Base-by-base conservation (phyloP, 2,888 invertebrate species). In the Lasioglossum vierecki region DNA sequence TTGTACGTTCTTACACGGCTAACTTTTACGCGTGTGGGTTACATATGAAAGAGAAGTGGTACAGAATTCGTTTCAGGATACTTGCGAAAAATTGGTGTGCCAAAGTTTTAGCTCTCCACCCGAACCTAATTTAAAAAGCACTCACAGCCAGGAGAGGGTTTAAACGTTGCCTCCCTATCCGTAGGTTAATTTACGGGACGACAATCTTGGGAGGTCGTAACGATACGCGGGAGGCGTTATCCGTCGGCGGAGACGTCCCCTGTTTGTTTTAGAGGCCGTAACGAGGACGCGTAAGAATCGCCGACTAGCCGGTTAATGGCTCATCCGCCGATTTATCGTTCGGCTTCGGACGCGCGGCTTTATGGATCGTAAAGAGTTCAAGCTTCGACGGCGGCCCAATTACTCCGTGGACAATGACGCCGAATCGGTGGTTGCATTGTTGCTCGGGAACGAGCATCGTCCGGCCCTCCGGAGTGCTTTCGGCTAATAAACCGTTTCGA, bases 311-410 rank as follows among this genome's bases (percentile, higher is more conserved):
- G 72, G 87, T 92, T 92, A 91, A 93, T 92, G 91, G 88, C 92
- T 91, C 92, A 91, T 92, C 91, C 87, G 22, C 30, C 90, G 88
- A 93, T 93, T 93, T 93, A 93, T 93, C 91, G 90, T 73, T n/a
- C 80, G 77, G 76, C 70, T 85, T 87, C 57, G 82, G 79, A 81
- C 87, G 90, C 87, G 85, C 82, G 84, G 82, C 87, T 93, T 93
- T 93, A 93, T 93, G 91, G 92, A 91, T 89, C 93, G 89, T 93
- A 93, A 93, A 93, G 89, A 92, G 89, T 86, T 86, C 76, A 90
- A 91, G 88, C 92, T 91, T 92, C 90, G 89, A 88, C 91, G 88
- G 87, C 86, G 76, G 89, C 87, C 92, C 91, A 92, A 92, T 93
- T 93, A 93, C 88, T 88, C 79, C 79, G 15, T 63, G 22, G 84